Percentiles rank a stretch among this genome's conserved stretches.
Evolutionary conservation across 2,888 invertebrate genomes (phyloP).

Genomic region (Torymus aiolomorphi): DNA sequence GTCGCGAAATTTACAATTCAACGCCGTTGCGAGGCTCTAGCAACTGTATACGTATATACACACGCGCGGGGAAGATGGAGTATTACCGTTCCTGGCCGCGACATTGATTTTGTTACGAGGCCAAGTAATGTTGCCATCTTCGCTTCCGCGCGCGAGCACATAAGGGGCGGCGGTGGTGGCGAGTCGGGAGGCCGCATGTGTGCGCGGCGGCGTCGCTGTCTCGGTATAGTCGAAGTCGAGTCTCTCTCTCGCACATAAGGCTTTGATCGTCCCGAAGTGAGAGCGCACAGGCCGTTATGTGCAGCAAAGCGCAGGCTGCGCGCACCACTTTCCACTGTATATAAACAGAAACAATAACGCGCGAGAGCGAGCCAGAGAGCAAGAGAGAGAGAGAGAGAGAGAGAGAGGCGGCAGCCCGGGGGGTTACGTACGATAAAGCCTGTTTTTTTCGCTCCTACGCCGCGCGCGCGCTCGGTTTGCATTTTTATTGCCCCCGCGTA

Average conservation of each 20-base stretch:
- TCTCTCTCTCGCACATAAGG: constrained; percentile 17
- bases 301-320: background rate
- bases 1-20: constrained; percentile 53
- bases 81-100: constrained; percentile 35
- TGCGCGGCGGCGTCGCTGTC: no score
- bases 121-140: constrained; percentile 46
- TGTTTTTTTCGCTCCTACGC: constrained; percentile 9
- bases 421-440: constrained; percentile 36
- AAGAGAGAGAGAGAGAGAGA: constrained; percentile 11
- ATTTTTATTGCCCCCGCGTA: constrained; percentile 45
- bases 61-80: background rate
- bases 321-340: constrained; percentile 14
- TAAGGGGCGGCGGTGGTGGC: background rate
- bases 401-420: constrained; percentile 6
- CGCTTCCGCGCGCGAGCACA: background rate
- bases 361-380: constrained; percentile 1
- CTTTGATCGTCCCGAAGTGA: constrained; percentile 42
- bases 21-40: background rate
- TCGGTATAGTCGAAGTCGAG: no score
- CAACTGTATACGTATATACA: no score
- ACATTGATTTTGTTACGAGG: constrained; percentile 49
- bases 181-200: no score
- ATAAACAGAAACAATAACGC: constrained; percentile 49
- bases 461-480: constrained; percentile 32
- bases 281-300: constrained; percentile 23